These are phyloP conservation scores for Hirtodrosophila trivittata DNA, from an alignment of 2,888 invertebrate genomes.

Conservation along the genomic window DNA sequence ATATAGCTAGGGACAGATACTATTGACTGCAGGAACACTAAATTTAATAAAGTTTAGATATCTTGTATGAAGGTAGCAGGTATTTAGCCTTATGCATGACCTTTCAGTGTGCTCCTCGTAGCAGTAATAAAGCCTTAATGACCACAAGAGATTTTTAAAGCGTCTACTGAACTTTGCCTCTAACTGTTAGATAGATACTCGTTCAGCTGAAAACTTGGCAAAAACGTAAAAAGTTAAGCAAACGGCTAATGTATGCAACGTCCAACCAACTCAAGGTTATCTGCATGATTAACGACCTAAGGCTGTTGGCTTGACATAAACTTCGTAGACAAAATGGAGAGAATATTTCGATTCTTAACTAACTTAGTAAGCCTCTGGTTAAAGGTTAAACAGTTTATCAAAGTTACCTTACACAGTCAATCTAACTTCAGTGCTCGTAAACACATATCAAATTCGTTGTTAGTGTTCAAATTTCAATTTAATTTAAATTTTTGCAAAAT, in stretches of 20 bases:
- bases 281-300: constrained; percentile 65
- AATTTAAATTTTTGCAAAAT: constrained; percentile 8
- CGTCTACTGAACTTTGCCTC: constrained; percentile 10
- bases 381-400: too few species aligned
- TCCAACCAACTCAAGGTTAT: constrained; percentile 54
- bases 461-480: constrained; percentile 20
- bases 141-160: too few species aligned
- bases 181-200: not conserved
- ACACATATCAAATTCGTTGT: constrained; percentile 27
- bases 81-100: too few species aligned
- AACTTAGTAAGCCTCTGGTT: constrained; percentile 21
- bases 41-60: too few species aligned
- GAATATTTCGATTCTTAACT: not conserved
- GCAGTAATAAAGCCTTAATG: too few species aligned
- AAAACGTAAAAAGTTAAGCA: constrained; percentile 27
- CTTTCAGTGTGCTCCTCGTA: too few species aligned
- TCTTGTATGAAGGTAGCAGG: too few species aligned
- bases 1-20: too few species aligned
- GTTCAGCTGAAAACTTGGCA: constrained; percentile 17
- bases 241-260: constrained; percentile 55
- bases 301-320: constrained; percentile 29
- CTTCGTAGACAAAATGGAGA: constrained; percentile 50
- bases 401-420: too few species aligned
- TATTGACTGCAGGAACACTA: too few species aligned
- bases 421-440: too few species aligned